Evolutionary conservation across 2,888 invertebrate genomes (phyloP).

Genomic region (Adelphocoris suturalis): DNA sequence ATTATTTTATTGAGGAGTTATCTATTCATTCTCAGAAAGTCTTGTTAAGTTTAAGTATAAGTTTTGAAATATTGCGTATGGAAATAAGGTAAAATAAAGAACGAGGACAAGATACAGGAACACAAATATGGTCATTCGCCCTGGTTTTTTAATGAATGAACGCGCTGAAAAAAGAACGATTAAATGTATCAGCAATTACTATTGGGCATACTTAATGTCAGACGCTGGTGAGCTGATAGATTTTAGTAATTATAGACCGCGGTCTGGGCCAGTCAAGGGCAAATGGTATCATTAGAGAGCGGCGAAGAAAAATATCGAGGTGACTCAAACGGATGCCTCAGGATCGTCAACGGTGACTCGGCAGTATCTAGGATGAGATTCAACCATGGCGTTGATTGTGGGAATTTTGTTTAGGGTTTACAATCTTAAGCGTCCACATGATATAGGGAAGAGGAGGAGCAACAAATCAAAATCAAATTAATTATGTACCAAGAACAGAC

Average conservation of each 20-base stretch:
- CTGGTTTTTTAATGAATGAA: too few species aligned
- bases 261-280: constrained; percentile 9
- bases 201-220: not conserved
- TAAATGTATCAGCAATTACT: not conserved
- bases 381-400: not conserved
- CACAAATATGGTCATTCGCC: too few species aligned
- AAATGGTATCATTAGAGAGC: not conserved
- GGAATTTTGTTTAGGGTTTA: too few species aligned
- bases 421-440: too few species aligned
- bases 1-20: too few species aligned
- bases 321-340: not conserved
- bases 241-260: not conserved
- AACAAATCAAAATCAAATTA: too few species aligned
- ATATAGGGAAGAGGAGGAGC: too few species aligned
- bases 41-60: too few species aligned
- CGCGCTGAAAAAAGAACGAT: not conserved
- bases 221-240: not conserved
- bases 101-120: not conserved
- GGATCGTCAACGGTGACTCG: not conserved
- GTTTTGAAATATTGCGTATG: not conserved
- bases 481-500: too few species aligned
- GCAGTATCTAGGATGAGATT: not conserved
- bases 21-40: too few species aligned
- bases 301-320: too few species aligned
- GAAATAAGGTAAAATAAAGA: not conserved